Conservation (phyloP, 2,888 invertebrate species). For the Hirtodrosophila trivittata region DNA sequence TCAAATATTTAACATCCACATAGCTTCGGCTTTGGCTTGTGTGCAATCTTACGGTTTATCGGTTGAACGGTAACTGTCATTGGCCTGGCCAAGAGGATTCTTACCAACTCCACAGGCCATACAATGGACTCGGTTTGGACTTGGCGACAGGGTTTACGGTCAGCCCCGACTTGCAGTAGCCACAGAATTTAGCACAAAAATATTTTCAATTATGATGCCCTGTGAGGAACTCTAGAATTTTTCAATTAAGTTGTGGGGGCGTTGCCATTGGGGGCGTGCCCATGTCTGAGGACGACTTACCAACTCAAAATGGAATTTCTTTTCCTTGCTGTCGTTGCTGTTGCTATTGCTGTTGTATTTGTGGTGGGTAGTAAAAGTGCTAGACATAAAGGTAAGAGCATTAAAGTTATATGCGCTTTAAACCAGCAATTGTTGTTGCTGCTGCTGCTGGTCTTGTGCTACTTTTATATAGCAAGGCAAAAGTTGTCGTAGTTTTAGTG, state of each 20-base stretch:
- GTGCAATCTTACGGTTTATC: constrained; percentile 9
- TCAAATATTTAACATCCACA: constrained; percentile 23
- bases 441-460: constrained; percentile 38
- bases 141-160: constrained; percentile 19
- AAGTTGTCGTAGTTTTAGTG: constrained; percentile 72
- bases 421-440: constrained; percentile 31
- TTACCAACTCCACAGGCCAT: constrained; percentile 45
- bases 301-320: constrained; percentile 65
- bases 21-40: constrained; percentile 4
- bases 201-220: constrained; percentile 77
- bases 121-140: constrained; percentile 63
- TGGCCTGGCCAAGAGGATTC: constrained; percentile 13
- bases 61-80: constrained; percentile 25
- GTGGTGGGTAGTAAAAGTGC: constrained; percentile 67
- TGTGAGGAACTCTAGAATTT: constrained; percentile 74
- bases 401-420: constrained; percentile 79
- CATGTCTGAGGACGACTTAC: constrained; percentile 40
- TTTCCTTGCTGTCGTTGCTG: constrained; percentile 32
- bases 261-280: constrained; percentile 13
- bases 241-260: constrained; percentile 67
- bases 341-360: constrained; percentile 22
- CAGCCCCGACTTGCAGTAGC: constrained; percentile 37
- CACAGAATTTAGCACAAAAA: constrained; percentile 70
- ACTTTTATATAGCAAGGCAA: constrained; percentile 75
- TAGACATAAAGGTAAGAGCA: constrained; percentile 76